Evolutionary conservation across 1,140 invertebrate genomes (phyloP).

Genomic region (Diprion similis): DNA sequence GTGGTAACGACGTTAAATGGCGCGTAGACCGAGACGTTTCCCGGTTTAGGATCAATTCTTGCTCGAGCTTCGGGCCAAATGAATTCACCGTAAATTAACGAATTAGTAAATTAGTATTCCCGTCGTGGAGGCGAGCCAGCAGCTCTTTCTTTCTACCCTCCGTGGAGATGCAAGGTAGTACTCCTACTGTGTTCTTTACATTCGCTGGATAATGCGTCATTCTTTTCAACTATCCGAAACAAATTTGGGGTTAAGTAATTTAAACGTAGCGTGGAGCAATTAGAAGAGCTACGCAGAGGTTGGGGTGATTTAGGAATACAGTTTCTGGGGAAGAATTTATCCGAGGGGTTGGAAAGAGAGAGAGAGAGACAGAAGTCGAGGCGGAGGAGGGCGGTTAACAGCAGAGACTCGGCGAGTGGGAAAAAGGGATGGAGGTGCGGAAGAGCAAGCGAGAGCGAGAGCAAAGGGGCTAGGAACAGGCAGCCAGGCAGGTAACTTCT

Average conservation of each 20-base stretch:
- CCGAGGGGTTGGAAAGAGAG: slow-evolving; percentile 30
- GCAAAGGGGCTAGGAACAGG: slow-evolving; percentile 29
- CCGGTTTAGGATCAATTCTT: neutral
- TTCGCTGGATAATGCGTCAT: slow-evolving; percentile 48
- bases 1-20: neutral
- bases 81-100: slow-evolving; percentile 31
- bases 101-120: slow-evolving; percentile 38
- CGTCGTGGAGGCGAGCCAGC: slow-evolving; percentile 26
- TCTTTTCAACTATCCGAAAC: slow-evolving; percentile 58
- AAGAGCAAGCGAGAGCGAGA: slow-evolving; percentile 29
- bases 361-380: slow-evolving; percentile 34
- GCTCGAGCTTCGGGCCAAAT: neutral
- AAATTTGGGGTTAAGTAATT: slow-evolving; percentile 59
- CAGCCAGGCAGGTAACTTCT: slow-evolving; percentile 49
- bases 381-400: slow-evolving; percentile 35
- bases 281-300: slow-evolving; percentile 50
- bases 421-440: slow-evolving; percentile 25
- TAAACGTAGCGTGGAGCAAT: slow-evolving; percentile 57
- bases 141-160: slow-evolving; percentile 32
- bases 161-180: neutral
- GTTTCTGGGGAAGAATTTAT: slow-evolving; percentile 49
- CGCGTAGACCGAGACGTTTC: neutral
- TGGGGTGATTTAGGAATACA: slow-evolving; percentile 55
- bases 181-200: slow-evolving; percentile 31
- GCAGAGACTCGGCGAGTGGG: slow-evolving; percentile 33